A percentile compares a stretch with the other conserved stretches of the same genome.
Evolutionary conservation across 2,113 vertebrate species (phyloP).

Genomic region (Opisthocomus hoazin): DNA sequence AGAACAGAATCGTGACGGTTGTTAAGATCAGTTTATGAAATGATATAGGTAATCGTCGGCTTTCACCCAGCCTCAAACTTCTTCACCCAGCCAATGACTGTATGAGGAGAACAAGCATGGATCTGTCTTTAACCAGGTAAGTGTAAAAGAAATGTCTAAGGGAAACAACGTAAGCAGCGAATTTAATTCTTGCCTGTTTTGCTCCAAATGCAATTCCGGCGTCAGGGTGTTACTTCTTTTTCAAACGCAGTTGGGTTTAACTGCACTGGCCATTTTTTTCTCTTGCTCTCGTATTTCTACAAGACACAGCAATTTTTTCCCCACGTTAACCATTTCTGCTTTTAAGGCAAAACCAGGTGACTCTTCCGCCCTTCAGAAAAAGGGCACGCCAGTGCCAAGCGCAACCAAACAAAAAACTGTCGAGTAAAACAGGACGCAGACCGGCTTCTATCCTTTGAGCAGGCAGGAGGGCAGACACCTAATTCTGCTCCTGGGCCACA

Average conservation of each 20-base stretch:
- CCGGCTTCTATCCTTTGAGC: neutral
- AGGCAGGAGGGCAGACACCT: neutral
- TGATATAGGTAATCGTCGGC: neutral
- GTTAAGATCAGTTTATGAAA: neutral
- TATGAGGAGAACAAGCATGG: neutral
- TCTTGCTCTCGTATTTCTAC: neutral
- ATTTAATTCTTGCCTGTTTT: neutral
- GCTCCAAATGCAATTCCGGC: neutral
- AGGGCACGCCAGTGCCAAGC: neutral
- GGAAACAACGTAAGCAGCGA: neutral
- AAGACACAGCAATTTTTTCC: neutral
- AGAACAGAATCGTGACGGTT: neutral
- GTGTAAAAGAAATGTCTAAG: neutral
- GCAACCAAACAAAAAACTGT: neutral
- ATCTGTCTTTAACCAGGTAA: neutral
- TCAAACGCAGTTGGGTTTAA: neutral
- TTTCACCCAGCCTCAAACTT: neutral
- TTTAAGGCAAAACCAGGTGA: neutral
- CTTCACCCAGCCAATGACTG: neutral
- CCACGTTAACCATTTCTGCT: neutral
- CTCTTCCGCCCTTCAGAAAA: neutral
- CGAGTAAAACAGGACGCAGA: neutral
- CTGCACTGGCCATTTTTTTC: neutral
- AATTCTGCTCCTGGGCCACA: neutral
- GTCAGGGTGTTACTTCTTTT: neutral